These are phyloP conservation scores for Phoxinus phoxinus DNA, from an alignment of 2,113 vertebrate species.

Conservation along the genomic window DNA sequence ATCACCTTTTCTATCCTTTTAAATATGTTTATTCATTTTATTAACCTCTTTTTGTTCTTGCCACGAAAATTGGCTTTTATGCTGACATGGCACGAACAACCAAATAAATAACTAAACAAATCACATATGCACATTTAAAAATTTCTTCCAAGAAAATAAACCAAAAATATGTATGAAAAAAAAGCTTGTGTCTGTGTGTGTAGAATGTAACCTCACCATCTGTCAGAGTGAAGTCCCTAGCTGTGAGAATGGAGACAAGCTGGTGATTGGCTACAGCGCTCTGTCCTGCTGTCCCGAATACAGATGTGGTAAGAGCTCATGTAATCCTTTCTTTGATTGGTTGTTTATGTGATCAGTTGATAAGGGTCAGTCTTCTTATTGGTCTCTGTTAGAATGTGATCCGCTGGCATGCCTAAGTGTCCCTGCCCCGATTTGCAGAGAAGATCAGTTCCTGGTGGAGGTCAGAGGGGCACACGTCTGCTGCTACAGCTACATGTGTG, in stretches of 20 bases:
- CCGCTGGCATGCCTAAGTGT: slow-evolving; percentile 81
- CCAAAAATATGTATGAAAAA: not conserved
- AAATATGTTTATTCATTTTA: not conserved
- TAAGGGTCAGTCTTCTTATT: slow-evolving; percentile 45
- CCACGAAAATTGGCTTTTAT: not conserved
- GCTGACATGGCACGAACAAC: not conserved
- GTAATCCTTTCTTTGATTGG: slow-evolving; percentile 3
- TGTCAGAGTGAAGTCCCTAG: slow-evolving; percentile 82
- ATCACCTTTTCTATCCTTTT: not conserved
- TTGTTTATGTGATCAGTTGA: slow-evolving; percentile 2
- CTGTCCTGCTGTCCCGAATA: slow-evolving; percentile 94
- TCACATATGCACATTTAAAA: not conserved
- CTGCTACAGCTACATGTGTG: slow-evolving; percentile 91
- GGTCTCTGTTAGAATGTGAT: slow-evolving; percentile 85
- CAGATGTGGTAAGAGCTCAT: slow-evolving; percentile 83
- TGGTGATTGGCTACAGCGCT: slow-evolving; percentile 82
- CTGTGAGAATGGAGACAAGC: slow-evolving; percentile 83
- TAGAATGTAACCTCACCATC: slow-evolving; percentile 91
- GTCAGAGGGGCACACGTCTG: slow-evolving; percentile 85
- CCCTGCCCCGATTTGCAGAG: slow-evolving; percentile 82
- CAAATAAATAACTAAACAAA: not conserved
- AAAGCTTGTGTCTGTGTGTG: slow-evolving; percentile 5
- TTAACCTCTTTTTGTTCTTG: not conserved
- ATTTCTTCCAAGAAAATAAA: not conserved
- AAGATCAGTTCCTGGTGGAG: slow-evolving; percentile 92